Evolutionary conservation across 2,113 vertebrate genomes (phyloP), one percentile per base, ranked within the genome.

Genomic region (Forbesichthys papilliferus): DNA sequence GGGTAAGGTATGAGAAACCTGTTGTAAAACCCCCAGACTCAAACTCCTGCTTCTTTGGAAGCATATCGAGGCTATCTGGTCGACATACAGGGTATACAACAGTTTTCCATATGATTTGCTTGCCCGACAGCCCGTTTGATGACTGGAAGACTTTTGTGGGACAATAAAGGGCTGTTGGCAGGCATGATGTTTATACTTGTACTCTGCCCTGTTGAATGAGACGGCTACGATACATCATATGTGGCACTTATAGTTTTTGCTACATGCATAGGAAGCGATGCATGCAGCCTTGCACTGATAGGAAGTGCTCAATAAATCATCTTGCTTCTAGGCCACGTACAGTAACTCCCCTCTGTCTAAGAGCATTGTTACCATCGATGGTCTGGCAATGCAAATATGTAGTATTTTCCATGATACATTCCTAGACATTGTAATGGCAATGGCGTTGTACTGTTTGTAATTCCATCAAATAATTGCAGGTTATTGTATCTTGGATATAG

Each of bases 221-320:
- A 63, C 71, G 48, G 61, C 59, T 54, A 20, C 62, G 68, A 59
- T 71, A 74, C 47, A 81, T 79, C 66, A 79, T 48, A 69, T 66
- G 67, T 73, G 78, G 60, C 75, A 81, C 56, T 67, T 76, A 68
- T 10, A 58, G 66, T 66, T 64, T 71, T 82, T 72, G 60, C 64
- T 61, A 62, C 74, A 64, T 49, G 53, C 51, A 55, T 0, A 55
- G 52, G 51, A 64, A 59, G 72, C 49, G 42, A 59, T 4, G 20
- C 4, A 60, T 0, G 1, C 13, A 62, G 60, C 18, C 52, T 18
- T 58, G 62, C 12, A n/a, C 61, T 5, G 13, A 48, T 75, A 3
- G 11, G 20, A 34, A 49, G 20, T 63, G 53, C 46, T n/a, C 27
- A 11, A 18, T 51, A 11, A 69, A 74, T 65, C 9, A 73, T 61